These are phyloP conservation scores for Blastomussa wellsi DNA, from an alignment of 92 coral and sea anemone species.

Conservation along the genomic window DNA sequence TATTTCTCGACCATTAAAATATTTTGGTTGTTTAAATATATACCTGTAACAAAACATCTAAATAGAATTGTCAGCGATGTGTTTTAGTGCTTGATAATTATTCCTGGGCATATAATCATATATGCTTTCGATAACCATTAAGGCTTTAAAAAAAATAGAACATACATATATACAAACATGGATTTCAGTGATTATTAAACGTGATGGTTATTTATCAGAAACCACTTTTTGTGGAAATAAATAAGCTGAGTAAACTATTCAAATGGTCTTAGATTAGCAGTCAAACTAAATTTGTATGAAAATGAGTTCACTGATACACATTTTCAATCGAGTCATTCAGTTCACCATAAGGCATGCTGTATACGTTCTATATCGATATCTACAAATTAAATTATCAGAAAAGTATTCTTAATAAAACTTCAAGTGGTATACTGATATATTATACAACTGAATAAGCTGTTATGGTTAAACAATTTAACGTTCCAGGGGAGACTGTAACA, in stretches of 20 bases:
- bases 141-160: not conserved
- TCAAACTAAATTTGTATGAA: not conserved
- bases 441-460: not conserved
- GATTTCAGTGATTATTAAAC: not conserved
- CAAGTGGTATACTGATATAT: too few species aligned
- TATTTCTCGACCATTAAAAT: not conserved
- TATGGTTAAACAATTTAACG: not conserved
- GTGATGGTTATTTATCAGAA: not conserved
- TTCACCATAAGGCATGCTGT: too few species aligned
- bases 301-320: not conserved
- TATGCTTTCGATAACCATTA: not conserved
- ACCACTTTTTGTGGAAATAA: not conserved
- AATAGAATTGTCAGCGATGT: not conserved
- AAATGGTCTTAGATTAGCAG: not conserved
- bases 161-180: not conserved
- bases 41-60: not conserved
- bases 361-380: not conserved
- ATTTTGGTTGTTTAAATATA: not conserved
- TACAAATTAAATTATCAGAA: not conserved
- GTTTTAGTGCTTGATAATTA: not conserved
- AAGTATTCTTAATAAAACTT: not conserved
- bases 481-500: not conserved
- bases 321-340: not conserved
- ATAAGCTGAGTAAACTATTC: not conserved
- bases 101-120: not conserved